A percentile compares a stretch with the other conserved stretches of the same genome.
Conservation (phyloP, 2,888 invertebrate species). For the Dendrolimus houi region DNA sequence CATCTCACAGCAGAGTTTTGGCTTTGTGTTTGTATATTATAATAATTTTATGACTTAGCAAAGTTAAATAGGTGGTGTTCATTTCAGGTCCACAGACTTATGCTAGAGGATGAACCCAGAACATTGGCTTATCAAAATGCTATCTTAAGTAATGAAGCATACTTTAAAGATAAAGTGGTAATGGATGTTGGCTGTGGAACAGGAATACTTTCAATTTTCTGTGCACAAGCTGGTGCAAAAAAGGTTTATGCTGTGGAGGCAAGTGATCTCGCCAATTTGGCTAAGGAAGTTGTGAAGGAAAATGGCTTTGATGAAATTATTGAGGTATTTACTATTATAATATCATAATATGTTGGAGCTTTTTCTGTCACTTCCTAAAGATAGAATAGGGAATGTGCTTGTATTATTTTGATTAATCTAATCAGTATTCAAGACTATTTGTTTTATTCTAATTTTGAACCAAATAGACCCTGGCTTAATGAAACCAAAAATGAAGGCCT, state of each 20-base stretch:
- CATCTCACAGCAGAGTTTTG: no score
- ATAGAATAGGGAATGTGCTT: no score
- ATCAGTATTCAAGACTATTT: no score
- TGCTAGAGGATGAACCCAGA: constrained; percentile 86
- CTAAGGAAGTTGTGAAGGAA: constrained; percentile 80
- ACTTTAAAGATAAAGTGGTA: constrained; percentile 86
- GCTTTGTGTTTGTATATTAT: no score
- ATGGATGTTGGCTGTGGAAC: constrained; percentile 92
- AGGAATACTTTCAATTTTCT: constrained; percentile 92
- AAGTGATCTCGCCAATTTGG: constrained; percentile 80
- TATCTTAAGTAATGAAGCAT: constrained; percentile 79
- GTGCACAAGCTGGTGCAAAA: constrained; percentile 92
- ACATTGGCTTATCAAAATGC: constrained; percentile 88
- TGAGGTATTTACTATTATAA: constrained; percentile 56
- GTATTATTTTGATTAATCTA: no score
- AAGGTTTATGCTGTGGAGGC: constrained; percentile 92
- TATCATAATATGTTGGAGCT: no score
- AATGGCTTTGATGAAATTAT: constrained; percentile 81
- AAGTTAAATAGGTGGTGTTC: no score
- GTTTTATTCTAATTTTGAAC: no score
- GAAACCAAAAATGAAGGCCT: no score
- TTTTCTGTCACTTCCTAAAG: no score
- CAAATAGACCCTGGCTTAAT: no score
- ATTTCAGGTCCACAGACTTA: constrained; percentile 84
- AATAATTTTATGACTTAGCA: no score